Base-by-base conservation (phyloP, 2,888 invertebrate species). In the Odontocerum albicorne region DNA sequence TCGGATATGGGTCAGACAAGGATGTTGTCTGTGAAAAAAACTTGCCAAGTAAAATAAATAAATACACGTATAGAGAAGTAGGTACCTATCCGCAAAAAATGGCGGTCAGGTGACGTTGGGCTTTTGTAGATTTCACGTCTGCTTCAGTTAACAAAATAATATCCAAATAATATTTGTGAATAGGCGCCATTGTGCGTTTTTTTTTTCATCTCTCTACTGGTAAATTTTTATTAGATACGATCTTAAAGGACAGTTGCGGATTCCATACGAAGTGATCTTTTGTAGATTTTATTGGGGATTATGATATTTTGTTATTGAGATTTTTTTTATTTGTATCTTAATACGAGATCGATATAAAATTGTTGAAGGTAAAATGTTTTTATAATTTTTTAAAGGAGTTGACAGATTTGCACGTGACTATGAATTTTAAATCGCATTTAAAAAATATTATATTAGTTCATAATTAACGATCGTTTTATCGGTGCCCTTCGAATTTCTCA, bases 211-310 rank as follows among this genome's bases (percentile, higher is more conserved):
- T n/a, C n/a, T n/a, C n/a, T n/a, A n/a, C n/a, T n/a, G n/a, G n/a
- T n/a, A 3, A 17, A 52, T 44, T 39, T 52, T 52, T 52, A 52
- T 45, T 44, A 52, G 51, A 52, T 52, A 31, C 19, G 35, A 52
- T 52, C 51, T 52, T 12, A n/a, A 20, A 33, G 35, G 20, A 46
- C 35, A 21, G 17, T 21, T 21, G 46, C 13, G 46, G 36, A 15
- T 21, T 27, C 6, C n/a, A n/a, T n/a, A n/a, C n/a, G 8, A 8
- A 27, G 27, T 27, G 27, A 27, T 27, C 27, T 27, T 27, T 40
- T 49, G 40, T 49, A 27, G 1, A 16, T 27, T 49, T 49, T 38
- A 38, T 49, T 27, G 17, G 16, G 44, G 44, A 16, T 44, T 46
- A 12, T 1, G 12, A 19, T 39, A n/a, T 17, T 3, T 39, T 39